phyloP scores from a whole-genome alignment of 2,888 invertebrate species.

The Acanthosoma haemorrhoidale region DNA sequence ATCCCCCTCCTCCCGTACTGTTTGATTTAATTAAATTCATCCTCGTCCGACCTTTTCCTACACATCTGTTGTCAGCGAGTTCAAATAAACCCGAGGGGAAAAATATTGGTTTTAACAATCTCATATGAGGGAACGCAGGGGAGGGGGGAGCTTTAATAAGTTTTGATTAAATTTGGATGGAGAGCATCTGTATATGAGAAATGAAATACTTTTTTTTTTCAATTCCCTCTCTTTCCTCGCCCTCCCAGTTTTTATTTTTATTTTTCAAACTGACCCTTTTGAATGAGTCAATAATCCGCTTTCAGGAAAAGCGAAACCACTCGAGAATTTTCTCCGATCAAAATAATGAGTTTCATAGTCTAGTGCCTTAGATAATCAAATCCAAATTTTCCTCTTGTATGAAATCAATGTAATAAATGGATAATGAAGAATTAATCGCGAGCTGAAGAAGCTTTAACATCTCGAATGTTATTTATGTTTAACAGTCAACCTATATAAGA shows the following conservation, averaged over 20 bases:
- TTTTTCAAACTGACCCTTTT: slow-evolving; percentile 1
- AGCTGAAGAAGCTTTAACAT: too few species aligned
- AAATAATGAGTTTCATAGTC: too few species aligned
- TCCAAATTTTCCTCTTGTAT: too few species aligned
- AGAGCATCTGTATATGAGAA: slow-evolving; percentile 15
- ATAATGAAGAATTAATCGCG: too few species aligned
- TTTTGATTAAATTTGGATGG: slow-evolving; percentile 20
- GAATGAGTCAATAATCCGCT: slow-evolving; percentile 12
- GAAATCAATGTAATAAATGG: too few species aligned
- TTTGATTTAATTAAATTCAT: slow-evolving; percentile 24
- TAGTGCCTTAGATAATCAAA: too few species aligned
- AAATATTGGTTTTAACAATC: slow-evolving; percentile 23
- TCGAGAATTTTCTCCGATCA: too few species aligned
- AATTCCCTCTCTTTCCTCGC: not conserved
- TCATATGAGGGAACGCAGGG: slow-evolving; percentile 3
- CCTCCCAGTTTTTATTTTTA: not conserved
- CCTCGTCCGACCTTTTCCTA: not conserved
- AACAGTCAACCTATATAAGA: too few species aligned
- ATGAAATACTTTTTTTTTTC: slow-evolving; percentile 6
- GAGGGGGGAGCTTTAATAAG: slow-evolving; percentile 14
- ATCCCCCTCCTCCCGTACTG: too few species aligned
- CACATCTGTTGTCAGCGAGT: not conserved
- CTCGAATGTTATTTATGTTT: too few species aligned
- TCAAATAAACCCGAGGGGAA: slow-evolving; percentile 22
- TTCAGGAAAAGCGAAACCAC: not conserved